Percentiles rank a stretch among this genome's conserved stretches.
Conservation (phyloP, 2,113 vertebrate genomes). For the Dasypus novemcinctus region DNA sequence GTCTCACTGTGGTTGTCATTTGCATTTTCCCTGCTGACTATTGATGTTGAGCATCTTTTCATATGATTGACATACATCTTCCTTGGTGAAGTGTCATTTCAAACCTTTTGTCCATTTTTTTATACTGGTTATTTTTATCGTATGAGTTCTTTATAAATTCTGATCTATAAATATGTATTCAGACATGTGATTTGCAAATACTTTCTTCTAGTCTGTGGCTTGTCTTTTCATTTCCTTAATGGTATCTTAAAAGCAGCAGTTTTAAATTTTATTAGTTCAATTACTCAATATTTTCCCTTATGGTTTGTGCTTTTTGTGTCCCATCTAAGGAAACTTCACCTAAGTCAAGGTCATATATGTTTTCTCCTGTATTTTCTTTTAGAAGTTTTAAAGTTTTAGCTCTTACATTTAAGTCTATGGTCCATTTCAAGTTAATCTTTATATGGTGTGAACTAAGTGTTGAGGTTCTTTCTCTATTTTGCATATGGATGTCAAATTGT, state of each 20-base stretch:
- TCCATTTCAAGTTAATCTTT: neutral
- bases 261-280: constrained; percentile 17
- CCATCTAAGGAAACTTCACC: neutral
- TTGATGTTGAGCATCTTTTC: neutral
- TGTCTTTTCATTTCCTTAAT: neutral
- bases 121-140: neutral
- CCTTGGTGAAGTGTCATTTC: neutral
- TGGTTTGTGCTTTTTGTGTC: neutral
- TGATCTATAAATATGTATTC: constrained; percentile 20
- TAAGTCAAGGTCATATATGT: neutral
- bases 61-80: neutral
- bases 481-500: neutral
- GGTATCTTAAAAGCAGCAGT: neutral
- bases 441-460: neutral
- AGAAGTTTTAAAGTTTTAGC: neutral
- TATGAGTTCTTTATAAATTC: neutral
- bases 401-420: neutral
- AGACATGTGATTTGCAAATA: constrained; percentile 3
- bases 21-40: constrained; percentile 21
- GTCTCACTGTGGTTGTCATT: neutral
- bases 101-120: neutral
- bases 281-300: constrained; percentile 8
- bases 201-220: neutral
- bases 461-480: neutral
- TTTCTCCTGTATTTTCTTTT: neutral